Evolutionary conservation across 2,888 invertebrate species (phyloP).

Genomic region (Ichneumoninae sp.): DNA sequence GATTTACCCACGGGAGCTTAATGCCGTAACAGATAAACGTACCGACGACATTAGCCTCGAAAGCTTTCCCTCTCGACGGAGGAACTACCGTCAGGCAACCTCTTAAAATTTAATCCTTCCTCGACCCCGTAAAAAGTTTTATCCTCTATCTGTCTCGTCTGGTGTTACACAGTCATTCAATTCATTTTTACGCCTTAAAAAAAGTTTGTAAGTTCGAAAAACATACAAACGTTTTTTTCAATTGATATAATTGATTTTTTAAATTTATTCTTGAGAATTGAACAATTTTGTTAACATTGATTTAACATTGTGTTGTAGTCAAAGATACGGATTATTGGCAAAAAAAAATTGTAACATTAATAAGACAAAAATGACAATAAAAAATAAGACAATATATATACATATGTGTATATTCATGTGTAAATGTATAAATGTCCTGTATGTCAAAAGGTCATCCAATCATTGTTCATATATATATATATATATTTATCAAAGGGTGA

Average conservation of each 20-base stretch:
- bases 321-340: neutral
- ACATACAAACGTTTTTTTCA: too few relatives aligned
- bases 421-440: too few relatives aligned
- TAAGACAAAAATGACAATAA: too few relatives aligned
- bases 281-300: neutral
- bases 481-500: too few relatives aligned
- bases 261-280: neutral
- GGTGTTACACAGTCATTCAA: neutral
- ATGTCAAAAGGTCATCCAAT: too few relatives aligned
- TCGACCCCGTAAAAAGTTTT: slow-evolving; percentile 19
- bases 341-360: neutral
- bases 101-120: slow-evolving; percentile 49
- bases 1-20: slow-evolving; percentile 46
- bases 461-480: too few relatives aligned
- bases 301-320: neutral
- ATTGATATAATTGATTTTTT: too few relatives aligned
- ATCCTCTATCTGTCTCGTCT: slow-evolving; percentile 17
- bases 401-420: too few relatives aligned
- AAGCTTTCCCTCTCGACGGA: slow-evolving; percentile 42
- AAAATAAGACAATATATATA: too few relatives aligned
- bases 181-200: neutral
- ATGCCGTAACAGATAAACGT: slow-evolving; percentile 52
- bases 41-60: slow-evolving; percentile 52
- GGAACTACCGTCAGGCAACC: slow-evolving; percentile 4
- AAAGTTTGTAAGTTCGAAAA: too few relatives aligned